Base-by-base conservation (phyloP, 2,888 invertebrate species). In the Parnassius orleans region DNA sequence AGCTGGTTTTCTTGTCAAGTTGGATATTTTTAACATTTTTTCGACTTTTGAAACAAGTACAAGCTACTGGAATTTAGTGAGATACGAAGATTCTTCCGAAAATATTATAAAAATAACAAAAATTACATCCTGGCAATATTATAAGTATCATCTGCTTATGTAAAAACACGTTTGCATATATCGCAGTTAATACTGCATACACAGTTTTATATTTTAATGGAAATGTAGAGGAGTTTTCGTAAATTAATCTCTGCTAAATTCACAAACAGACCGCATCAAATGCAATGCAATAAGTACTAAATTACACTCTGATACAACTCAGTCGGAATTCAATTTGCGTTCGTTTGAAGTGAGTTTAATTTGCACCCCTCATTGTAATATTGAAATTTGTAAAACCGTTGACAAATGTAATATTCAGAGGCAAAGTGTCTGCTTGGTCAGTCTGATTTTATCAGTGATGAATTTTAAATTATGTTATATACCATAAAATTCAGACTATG, bases 301-400 rank as follows among this genome's bases (percentile, higher is more conserved):
- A 63, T 59, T 64, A 54, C 59, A 53, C 57, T 64, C 67, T 57
- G 60, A 57, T 66, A 68, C 67, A 71, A 71, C 72, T 73, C 72
- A 69, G 67, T 67, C 67, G 64, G 66, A 71, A 75, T 75, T 69
- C 60, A 73, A 72, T 75, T 64, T 64, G 66, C 64, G 60, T 65
- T 70, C 69, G 71, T 74, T 75, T 75, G 71, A 71, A 74, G 71
- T 72, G 70, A 68, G 67, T 72, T 77, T 73, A 72, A 75, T 75
- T 76, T 73, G 65, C 60, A 65, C 57, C 64, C 68, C 64, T 61
- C 47, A 64, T 56, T 52, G 67, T 33, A 62, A 69, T 65, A 68
- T 65, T 65, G 66, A 54, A 65, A 51, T 63, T 63, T 50, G 47
- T 48, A 33, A 10, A 61, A 24, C 10, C 54, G 60, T 48, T 33